A percentile compares a stretch with the other conserved stretches of the same genome.
These are phyloP conservation scores for Calypte anna DNA, from an alignment of 2,113 vertebrate genomes.

Conservation along the genomic window DNA sequence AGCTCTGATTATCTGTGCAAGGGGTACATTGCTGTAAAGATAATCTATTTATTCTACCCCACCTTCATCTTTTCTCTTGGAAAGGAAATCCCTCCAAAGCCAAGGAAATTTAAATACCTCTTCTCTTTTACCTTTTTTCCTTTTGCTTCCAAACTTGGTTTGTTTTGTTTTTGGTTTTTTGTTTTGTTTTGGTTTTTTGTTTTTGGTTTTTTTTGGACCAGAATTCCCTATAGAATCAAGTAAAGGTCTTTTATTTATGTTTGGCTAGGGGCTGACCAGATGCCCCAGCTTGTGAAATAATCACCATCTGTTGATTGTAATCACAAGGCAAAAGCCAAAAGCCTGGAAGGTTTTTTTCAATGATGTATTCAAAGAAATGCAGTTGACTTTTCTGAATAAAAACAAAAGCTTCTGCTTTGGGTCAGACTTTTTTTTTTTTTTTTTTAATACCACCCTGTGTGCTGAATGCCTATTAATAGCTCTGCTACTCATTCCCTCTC, in stretches of 20 bases:
- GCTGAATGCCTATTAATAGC: constrained; percentile 35
- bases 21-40: background rate
- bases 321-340: constrained; percentile 66
- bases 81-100: background rate
- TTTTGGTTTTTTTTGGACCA: background rate
- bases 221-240: background rate
- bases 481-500: constrained; percentile 10
- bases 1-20: background rate
- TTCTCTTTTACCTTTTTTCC: background rate
- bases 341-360: constrained; percentile 63
- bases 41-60: background rate
- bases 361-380: constrained; percentile 66
- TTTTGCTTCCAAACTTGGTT: background rate
- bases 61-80: background rate
- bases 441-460: background rate
- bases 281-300: constrained; percentile 68
- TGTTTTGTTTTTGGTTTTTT: background rate
- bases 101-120: background rate
- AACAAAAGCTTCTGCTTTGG: constrained; percentile 39
- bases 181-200: no score
- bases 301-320: constrained; percentile 72
- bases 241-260: constrained; percentile 59
- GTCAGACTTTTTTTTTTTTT: background rate
- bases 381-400: constrained; percentile 65
- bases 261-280: constrained; percentile 63